Evolutionary conservation across 2,113 vertebrate species (phyloP), one percentile per base, ranked within the genome.

Genomic region (Sapajus apella): DNA sequence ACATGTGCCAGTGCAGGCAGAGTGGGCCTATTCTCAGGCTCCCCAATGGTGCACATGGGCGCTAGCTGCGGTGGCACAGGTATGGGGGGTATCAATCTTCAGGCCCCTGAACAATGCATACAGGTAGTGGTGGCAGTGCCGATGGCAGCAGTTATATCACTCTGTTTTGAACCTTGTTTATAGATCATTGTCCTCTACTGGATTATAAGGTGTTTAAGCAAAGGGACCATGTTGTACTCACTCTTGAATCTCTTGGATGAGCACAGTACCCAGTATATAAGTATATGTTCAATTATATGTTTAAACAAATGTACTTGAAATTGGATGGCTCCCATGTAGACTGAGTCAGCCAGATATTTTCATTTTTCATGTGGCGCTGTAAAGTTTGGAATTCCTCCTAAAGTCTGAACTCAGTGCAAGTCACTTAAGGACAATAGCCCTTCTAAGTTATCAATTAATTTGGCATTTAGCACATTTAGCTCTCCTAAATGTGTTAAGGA

Each of bases 271-370:
- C 70, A 61, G 25, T 32, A 30, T n/a, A 18, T 72, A 70, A 92
- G 40, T 81, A 43, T 52, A 12, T 6, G 4, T 52, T 94, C 40
- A 18, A 47, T 89, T 30, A 91, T 82, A 81, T n/a, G 4, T 95
- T 95, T 72, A 88, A 92, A 82, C 89, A 90, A 80, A 66, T 61
- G 90, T 45, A 52, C 72, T 66, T 88, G 64, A 88, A 95, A 58
- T 88, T 61, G 13, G 18, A 55, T 88, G 50, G 8, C 66, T 91
- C 56, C 72, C 73, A 64, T 14, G 23, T 70, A 37, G 45, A 43
- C 56, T 77, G 58, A 86, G 87, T 47, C 8, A 95, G 64, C 30
- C 55, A 61, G 40, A 40, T 61, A 79, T 9, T 93, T 91, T 90
- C 25, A 37, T 81, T 88, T 88, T 90, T 47, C 2, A 35, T 1